Percentiles rank a stretch among this genome's conserved stretches.
phyloP scores from a whole-genome alignment of 2,113 vertebrate species.

The Cyrtonyx montezumae region DNA sequence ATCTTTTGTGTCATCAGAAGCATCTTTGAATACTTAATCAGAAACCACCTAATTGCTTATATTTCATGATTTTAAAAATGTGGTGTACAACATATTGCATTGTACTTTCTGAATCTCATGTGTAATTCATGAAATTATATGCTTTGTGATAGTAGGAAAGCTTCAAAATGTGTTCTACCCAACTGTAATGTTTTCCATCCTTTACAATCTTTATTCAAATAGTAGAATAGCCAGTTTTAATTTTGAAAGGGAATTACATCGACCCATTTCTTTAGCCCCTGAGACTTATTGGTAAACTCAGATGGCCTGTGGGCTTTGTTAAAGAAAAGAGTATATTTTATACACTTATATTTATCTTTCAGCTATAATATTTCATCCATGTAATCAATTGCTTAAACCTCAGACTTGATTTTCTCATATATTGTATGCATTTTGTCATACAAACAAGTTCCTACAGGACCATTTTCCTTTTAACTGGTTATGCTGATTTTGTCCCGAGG shows the following conservation, averaged over 20 bases:
- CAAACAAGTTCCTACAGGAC: neutral
- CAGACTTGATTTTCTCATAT: neutral
- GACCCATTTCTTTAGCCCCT: neutral
- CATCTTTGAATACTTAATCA: neutral
- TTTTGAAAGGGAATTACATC: neutral
- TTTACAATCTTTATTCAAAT: neutral
- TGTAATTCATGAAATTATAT: neutral
- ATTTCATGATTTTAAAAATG: neutral
- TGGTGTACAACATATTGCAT: fast-evolving
- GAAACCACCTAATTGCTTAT: neutral
- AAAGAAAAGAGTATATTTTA: neutral
- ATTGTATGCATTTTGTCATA: slow-evolving; percentile 12
- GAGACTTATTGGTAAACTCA: neutral
- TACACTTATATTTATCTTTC: slow-evolving; percentile 2
- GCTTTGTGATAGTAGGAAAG: neutral
- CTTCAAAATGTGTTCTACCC: neutral
- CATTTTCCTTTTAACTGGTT: neutral
- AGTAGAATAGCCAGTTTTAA: neutral
- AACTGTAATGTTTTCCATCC: neutral
- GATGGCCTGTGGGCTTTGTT: neutral
- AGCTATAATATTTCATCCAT: slow-evolving; percentile 1
- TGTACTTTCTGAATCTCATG: fast-evolving
- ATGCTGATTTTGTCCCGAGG: neutral
- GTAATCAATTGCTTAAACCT: neutral
- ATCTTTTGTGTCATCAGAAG: neutral